These are phyloP conservation scores for Epizoanthus rinbou DNA, from an alignment of 92 coral and sea anemone species.

Conservation along the genomic window DNA sequence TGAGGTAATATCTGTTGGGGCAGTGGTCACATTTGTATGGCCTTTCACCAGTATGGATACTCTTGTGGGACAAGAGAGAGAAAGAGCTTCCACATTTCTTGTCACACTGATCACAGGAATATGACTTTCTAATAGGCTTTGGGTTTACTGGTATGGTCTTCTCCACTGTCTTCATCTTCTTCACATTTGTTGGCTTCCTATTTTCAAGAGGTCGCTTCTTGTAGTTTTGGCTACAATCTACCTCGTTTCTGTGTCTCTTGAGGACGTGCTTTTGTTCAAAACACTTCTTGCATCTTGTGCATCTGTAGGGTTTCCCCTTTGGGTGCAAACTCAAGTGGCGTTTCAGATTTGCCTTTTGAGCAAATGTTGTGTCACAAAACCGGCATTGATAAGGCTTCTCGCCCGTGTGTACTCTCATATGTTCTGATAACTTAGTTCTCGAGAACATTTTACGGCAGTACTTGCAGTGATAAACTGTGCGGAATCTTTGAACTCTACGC, in stretches of 20 bases:
- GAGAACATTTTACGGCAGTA: conserved; percentile 22
- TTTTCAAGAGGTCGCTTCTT: not conserved
- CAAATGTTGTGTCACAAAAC: not conserved
- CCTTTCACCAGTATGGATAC: not conserved
- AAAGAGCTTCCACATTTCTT: not conserved
- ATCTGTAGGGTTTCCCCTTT: conserved; percentile 32
- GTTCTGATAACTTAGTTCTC: conserved; percentile 27
- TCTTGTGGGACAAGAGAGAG: not conserved
- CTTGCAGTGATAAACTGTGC: conserved; percentile 3
- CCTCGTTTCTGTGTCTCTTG: not conserved
- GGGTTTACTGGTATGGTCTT: no score
- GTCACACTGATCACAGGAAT: conserved; percentile 8
- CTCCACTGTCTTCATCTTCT: not conserved
- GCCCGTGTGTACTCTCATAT: conserved; percentile 17
- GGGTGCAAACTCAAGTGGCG: conserved; percentile 21
- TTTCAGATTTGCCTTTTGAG: conserved; percentile 23
- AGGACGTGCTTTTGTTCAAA: not conserved
- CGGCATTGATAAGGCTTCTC: conserved; percentile 14
- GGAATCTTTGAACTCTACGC: not conserved
- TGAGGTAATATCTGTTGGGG: conserved; percentile 24
- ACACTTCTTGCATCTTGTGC: conserved; percentile 19
- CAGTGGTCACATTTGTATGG: conserved; percentile 23
- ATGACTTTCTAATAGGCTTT: not conserved
- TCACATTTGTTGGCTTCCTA: no score
- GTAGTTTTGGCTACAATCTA: not conserved